These are phyloP conservation scores for Esox masquinongy DNA, from an alignment of 2,797 vertebrate species.

Conservation along the genomic window DNA sequence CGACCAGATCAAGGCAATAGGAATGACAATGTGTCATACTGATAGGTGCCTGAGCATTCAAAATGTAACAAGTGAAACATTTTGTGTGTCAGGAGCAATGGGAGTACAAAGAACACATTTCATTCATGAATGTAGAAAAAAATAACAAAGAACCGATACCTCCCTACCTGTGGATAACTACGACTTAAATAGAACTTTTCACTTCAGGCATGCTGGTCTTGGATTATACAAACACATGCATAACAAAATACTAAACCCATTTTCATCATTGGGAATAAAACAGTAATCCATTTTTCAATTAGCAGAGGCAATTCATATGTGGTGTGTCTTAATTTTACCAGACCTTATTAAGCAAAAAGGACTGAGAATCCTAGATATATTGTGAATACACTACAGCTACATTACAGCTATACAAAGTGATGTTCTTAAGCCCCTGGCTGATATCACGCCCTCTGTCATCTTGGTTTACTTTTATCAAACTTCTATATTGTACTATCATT, in stretches of 20 bases:
- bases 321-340: constrained; percentile 8
- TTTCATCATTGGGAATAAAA: constrained; percentile 39
- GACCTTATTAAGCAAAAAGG: background rate
- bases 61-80: background rate
- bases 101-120: background rate
- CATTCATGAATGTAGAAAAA: background rate
- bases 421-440: too few relatives aligned
- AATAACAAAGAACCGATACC: background rate
- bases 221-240: constrained; percentile 28
- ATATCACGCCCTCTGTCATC: background rate
- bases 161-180: too few relatives aligned
- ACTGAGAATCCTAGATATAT: background rate
- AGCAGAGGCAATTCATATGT: constrained; percentile 15
- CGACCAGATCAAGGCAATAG: too few relatives aligned
- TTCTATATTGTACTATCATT: background rate
- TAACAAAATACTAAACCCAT: constrained; percentile 36
- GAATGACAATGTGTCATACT: too few relatives aligned
- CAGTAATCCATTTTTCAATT: constrained; percentile 6
- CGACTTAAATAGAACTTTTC: too few relatives aligned
- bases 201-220: background rate
- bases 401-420: too few relatives aligned
- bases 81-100: background rate
- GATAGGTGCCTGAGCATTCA: too few relatives aligned
- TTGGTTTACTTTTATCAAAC: background rate
- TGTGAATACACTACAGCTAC: background rate